These are phyloP conservation scores for Cyprinodon tularosa DNA, from an alignment of 2,113 vertebrate species.

Conservation along the genomic window DNA sequence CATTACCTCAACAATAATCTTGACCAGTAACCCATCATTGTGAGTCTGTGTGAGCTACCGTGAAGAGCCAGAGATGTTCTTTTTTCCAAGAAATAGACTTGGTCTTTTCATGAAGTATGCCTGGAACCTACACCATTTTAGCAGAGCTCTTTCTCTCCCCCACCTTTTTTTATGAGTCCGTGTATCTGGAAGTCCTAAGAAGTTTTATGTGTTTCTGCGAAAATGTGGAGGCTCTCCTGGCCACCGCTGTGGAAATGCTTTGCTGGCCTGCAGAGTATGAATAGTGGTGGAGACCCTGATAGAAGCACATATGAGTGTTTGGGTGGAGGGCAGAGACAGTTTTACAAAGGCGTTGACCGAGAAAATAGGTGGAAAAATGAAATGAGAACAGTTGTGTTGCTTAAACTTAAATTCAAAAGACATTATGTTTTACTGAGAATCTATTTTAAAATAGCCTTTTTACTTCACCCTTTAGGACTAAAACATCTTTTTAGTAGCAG, in stretches of 20 bases:
- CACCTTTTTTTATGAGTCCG: conserved; percentile 18
- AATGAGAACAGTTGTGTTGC: conserved; percentile 44
- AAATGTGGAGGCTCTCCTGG: conserved; percentile 64
- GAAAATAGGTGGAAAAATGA: conserved; percentile 20
- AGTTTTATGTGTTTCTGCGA: conserved; percentile 34
- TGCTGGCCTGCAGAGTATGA: conserved; percentile 50
- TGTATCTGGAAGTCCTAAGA: conserved; percentile 25
- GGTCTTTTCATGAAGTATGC: conserved; percentile 48
- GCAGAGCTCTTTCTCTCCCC: conserved; percentile 33
- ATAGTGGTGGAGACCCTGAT: conserved; percentile 24
- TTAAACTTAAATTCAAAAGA: conserved; percentile 20
- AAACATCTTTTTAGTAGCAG: neutral
- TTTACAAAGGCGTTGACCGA: conserved; percentile 23
- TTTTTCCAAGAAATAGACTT: conserved; percentile 48
- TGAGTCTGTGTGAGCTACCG: conserved; percentile 12
- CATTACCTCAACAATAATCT: conserved; percentile 57
- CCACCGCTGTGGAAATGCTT: conserved; percentile 69
- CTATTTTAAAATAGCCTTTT: too few species aligned
- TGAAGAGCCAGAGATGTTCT: conserved; percentile 10
- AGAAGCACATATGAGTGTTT: conserved; percentile 30
- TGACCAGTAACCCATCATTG: conserved; percentile 38
- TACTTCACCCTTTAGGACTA: too few species aligned
- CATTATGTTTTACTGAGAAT: too few species aligned
- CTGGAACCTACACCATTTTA: conserved; percentile 58
- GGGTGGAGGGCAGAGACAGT: conserved; percentile 40